A percentile compares a stretch with the other conserved stretches of the same genome.
Evolutionary conservation across 1,140 invertebrate species (phyloP).

Genomic region (Forficula auricularia): DNA sequence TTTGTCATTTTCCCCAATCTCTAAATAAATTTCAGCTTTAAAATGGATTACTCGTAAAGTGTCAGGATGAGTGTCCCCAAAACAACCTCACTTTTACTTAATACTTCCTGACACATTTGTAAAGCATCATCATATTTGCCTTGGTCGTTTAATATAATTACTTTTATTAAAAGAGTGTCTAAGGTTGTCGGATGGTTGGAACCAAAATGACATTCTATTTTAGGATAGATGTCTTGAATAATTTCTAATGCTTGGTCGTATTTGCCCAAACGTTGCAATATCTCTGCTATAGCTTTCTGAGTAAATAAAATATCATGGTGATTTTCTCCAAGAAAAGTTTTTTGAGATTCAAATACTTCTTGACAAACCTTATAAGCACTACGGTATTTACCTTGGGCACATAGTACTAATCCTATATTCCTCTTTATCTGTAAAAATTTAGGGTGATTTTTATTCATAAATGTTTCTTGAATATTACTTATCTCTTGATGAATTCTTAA

Average conservation of each 20-base stretch:
- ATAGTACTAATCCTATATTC: too few relatives aligned
- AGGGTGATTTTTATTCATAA: too few relatives aligned
- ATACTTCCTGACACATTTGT: conserved; percentile 14
- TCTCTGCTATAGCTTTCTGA: conserved; percentile 1
- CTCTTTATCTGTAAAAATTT: too few relatives aligned
- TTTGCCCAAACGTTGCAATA: conserved; percentile 4
- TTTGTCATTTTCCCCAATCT: too few relatives aligned
- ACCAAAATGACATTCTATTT: conserved; percentile 9
- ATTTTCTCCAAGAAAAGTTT: conserved; percentile 4
- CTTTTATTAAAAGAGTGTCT: conserved; percentile 14
- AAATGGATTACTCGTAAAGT: conserved; percentile 14
- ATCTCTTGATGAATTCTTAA: too few relatives aligned
- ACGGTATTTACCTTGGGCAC: too few relatives aligned
- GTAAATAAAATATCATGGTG: conserved; percentile 2
- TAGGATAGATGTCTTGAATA: conserved; percentile 6
- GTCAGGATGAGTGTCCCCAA: conserved; percentile 17
- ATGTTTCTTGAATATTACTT: too few relatives aligned
- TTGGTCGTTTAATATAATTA: conserved; percentile 11
- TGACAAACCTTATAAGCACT: too few relatives aligned
- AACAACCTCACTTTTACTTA: conserved; percentile 11
- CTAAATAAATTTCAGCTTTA: conserved; percentile 3
- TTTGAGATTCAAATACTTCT: too few relatives aligned
- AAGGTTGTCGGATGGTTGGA: conserved; percentile 9
- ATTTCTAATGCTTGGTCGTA: conserved; percentile 10
- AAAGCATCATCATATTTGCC: conserved; percentile 17